A percentile compares a stretch with the other conserved stretches of the same genome.
phyloP scores from a whole-genome alignment of 2,113 vertebrate genomes.

The Maccullochella peelii region DNA sequence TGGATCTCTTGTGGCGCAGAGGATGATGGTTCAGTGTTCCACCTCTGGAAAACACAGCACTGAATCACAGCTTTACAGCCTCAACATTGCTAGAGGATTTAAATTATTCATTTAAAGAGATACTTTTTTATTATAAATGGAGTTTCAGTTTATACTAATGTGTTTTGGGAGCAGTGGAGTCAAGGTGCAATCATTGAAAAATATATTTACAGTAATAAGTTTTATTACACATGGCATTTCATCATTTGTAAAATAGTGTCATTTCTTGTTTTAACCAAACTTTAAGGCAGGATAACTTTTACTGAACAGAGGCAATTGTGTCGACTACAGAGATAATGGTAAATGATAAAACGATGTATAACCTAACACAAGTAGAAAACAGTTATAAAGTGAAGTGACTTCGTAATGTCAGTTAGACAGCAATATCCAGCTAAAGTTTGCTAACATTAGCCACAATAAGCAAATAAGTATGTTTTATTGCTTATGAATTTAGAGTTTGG shows the following conservation, averaged over 20 bases:
- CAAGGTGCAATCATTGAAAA: background rate
- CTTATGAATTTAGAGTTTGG: too few relatives aligned
- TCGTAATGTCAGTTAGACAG: background rate
- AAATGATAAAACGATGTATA: background rate
- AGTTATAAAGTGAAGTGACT: too few relatives aligned
- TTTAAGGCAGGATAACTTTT: background rate
- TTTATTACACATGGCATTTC: background rate
- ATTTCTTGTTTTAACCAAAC: background rate
- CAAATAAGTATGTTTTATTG: too few relatives aligned
- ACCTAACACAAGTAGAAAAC: background rate
- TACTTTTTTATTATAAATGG: slow-evolving; percentile 27
- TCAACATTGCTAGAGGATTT: background rate
- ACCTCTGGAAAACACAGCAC: slow-evolving; percentile 5
- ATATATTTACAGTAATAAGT: background rate
- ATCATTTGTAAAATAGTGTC: background rate
- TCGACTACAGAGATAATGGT: background rate
- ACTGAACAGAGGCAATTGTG: background rate
- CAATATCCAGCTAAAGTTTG: background rate
- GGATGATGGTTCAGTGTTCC: slow-evolving; percentile 3
- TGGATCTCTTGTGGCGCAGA: slow-evolving; percentile 2
- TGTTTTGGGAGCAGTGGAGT: slow-evolving; percentile 7
- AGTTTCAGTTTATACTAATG: background rate
- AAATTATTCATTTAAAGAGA: slow-evolving; percentile 12
- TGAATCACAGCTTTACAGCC: background rate
- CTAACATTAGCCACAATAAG: too few relatives aligned